These are phyloP conservation scores for Automeris io DNA, from an alignment of 2,888 invertebrate species.

Conservation along the genomic window DNA sequence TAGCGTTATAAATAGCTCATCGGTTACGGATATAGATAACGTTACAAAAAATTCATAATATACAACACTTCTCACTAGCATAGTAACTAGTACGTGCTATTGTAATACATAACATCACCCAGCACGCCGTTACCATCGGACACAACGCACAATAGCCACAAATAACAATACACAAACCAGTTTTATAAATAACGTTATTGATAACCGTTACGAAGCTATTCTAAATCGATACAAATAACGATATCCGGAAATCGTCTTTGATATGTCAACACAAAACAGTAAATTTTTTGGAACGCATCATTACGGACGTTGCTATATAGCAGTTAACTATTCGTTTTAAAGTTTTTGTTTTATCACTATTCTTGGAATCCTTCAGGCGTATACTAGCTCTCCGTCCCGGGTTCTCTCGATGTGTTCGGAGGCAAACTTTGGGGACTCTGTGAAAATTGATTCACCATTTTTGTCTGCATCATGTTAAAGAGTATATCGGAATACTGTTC, in stretches of 20 bases:
- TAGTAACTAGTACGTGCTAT: too few species aligned
- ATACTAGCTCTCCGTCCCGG: conserved; percentile 58
- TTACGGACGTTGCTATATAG: background rate
- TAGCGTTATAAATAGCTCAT: too few species aligned
- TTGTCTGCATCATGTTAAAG: conserved; percentile 73
- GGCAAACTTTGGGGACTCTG: conserved; percentile 58
- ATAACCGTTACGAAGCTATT: background rate
- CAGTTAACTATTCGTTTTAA: conserved; percentile 5
- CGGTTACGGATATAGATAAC: too few species aligned
- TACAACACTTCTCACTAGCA: too few species aligned
- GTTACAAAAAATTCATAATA: too few species aligned
- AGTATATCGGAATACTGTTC: conserved; percentile 80
- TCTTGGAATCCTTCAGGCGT: too few species aligned
- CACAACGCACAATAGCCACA: too few species aligned
- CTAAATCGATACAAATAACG: too few species aligned
- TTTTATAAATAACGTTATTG: background rate
- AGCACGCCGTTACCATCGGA: too few species aligned
- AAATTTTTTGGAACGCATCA: conserved; percentile 5
- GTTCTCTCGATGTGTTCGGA: conserved; percentile 40
- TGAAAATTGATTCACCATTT: conserved; percentile 64
- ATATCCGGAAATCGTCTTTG: too few species aligned
- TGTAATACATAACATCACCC: too few species aligned
- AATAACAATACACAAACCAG: background rate
- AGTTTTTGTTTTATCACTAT: conserved; percentile 7
- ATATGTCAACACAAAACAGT: too few species aligned